phyloP scores from a whole-genome alignment of 2,797 vertebrate species.

The Aldrovandia affinis region DNA sequence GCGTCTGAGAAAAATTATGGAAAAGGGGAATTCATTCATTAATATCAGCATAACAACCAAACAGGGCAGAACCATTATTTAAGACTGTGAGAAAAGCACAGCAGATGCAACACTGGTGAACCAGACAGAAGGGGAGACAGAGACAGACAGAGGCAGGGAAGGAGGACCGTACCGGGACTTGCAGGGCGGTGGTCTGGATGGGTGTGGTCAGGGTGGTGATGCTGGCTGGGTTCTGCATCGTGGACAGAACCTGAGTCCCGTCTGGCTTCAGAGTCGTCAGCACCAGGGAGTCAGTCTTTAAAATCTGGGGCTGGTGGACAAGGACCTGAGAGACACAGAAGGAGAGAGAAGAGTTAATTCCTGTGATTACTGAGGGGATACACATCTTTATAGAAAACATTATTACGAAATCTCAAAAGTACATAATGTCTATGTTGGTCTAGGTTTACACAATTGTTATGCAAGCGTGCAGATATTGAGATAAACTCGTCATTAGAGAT shows the following conservation, averaged over 20 bases:
- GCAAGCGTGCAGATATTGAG: background rate
- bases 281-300: conserved; percentile 95
- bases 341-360: conserved; percentile 7
- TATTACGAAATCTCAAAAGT: background rate
- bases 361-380: background rate
- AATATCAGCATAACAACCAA: background rate
- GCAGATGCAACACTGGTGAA: background rate
- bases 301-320: conserved; percentile 95
- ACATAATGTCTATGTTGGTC: background rate
- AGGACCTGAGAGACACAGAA: conserved; percentile 77
- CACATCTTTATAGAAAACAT: background rate
- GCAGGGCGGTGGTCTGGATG: conserved; percentile 89
- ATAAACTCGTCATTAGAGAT: background rate
- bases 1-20: conserved; percentile 74
- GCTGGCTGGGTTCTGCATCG: conserved; percentile 88
- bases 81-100: background rate
- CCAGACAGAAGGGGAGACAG: background rate
- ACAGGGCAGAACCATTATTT: background rate
- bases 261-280: conserved; percentile 92
- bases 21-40: background rate
- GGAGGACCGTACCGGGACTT: conserved; percentile 74
- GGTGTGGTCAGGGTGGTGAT: conserved; percentile 88
- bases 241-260: conserved; percentile 88
- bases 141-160: conserved; percentile 9
- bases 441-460: too few species aligned